Evolutionary conservation across 2,888 invertebrate genomes (phyloP), one percentile per base, ranked within the genome.

Genomic region (Autographa pulchrina): DNA sequence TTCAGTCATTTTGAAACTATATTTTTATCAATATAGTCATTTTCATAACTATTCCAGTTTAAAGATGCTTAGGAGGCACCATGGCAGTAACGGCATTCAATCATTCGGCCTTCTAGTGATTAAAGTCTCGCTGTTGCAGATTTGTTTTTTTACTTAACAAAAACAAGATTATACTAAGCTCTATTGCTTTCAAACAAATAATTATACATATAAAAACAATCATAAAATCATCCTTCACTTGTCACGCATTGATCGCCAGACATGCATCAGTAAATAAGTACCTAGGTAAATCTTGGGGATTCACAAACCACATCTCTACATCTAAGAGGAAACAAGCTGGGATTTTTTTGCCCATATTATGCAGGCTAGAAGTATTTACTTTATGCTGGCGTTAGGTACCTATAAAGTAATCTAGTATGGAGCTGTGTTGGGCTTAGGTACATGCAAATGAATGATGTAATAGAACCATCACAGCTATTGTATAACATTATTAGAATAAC

Each of bases 281-380:
- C n/a, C n/a, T n/a, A n/a, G 13, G 1, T 13, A 54, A 54, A 58
- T 62, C 52, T 58, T 54, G 43, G 52, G 43, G 9, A 65, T 68
- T 75, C 16, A 59, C 64, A 68, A 20, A 6, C n/a, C n/a, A 48
- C 38, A 64, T 38, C 7, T 62, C 35, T 48, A 75, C n/a, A 64
- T 32, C 16, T 63, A 70, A n/a, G 56, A 80, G 81, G 77, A 77
- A 77, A 81, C 16, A 38, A n/a, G 8, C 63, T 72, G 72, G 72
- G 65, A 70, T 61, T 77, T 60, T 58, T 71, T 14, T 56, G 18
- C 54, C 14, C 18, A 16, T 16, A 5, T 25, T 56, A 64, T 54
- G 64, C 35, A 16, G 54, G 64, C 54, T 54, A 35, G 35, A 56
- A 16, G 35, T 58, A 41, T 58, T 65, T 25, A 13, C 35, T 16